Percentiles rank a stretch among this genome's conserved stretches.
Conservation (phyloP, 2,797 vertebrate genomes). For the Sebastiscus tertius region DNA sequence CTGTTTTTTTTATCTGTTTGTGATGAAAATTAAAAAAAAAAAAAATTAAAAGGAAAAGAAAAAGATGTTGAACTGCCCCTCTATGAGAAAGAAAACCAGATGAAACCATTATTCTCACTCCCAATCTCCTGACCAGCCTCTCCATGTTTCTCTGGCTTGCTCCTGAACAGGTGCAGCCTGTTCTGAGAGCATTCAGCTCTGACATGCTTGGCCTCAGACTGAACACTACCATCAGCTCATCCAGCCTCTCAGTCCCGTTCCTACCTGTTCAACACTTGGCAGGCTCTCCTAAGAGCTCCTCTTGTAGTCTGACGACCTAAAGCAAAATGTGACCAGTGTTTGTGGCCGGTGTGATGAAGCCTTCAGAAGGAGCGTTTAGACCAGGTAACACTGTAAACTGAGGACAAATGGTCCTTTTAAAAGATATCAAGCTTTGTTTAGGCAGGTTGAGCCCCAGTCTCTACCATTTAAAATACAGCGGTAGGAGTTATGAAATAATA, state of each 20-base stretch:
- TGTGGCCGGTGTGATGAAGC: not conserved
- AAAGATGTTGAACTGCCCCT: not conserved
- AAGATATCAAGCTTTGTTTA: not conserved
- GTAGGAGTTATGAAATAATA: not conserved
- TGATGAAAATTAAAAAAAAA: too few relatives aligned
- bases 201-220: not conserved
- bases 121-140: not conserved
- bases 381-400: not conserved
- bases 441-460: not conserved
- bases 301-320: not conserved
- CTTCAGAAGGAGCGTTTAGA: not conserved
- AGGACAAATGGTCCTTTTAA: not conserved
- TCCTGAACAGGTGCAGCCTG: not conserved
- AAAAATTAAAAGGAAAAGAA: too few relatives aligned
- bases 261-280: slow-evolving; percentile 1
- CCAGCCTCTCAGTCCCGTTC: not conserved
- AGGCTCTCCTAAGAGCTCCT: not conserved
- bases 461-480: not conserved
- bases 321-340: not conserved
- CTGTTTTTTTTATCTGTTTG: too few relatives aligned
- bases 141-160: not conserved
- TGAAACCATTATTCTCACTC: not conserved
- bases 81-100: not conserved
- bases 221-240: not conserved
- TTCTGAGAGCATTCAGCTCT: not conserved